phyloP scores from a whole-genome alignment of 2,113 vertebrate genomes.

The Silurus asotus region DNA sequence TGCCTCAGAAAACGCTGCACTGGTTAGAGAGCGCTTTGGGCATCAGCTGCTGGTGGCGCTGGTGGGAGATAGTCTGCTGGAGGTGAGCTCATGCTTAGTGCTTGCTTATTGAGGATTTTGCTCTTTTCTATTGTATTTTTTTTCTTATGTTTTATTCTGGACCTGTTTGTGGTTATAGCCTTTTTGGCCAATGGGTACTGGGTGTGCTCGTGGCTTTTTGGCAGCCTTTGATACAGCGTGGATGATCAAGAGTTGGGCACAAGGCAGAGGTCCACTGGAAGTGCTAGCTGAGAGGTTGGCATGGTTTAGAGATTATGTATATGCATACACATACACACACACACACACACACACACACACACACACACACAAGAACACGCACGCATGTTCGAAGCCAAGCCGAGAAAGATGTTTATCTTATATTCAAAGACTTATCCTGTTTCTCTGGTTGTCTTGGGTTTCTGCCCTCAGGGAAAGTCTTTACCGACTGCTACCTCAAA shows the following conservation, averaged over 20 bases:
- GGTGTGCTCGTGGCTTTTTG: constrained; percentile 93
- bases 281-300: constrained; percentile 90
- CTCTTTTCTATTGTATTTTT: not conserved
- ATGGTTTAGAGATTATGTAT: not conserved
- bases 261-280: constrained; percentile 80
- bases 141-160: not conserved
- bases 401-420: constrained; percentile 24
- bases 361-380: not conserved
- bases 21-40: constrained; percentile 86
- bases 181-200: constrained; percentile 99
- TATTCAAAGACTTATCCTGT: not conserved
- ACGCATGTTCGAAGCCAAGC: not conserved
- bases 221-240: constrained; percentile 93
- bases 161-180: constrained; percentile 75
- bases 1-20: constrained; percentile 90
- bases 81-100: constrained; percentile 73
- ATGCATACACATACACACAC: not conserved
- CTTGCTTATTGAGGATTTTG: not conserved
- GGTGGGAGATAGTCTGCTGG: constrained; percentile 93
- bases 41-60: constrained; percentile 89
- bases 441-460: constrained; percentile 15
- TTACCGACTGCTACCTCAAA: constrained; percentile 93
- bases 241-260: constrained; percentile 95
- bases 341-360: not conserved
- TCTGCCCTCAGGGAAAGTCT: constrained; percentile 83